Evolutionary conservation across 2,113 vertebrate genomes (phyloP), one percentile per base, ranked within the genome.

Genomic region (Oostethus manadensis): DNA sequence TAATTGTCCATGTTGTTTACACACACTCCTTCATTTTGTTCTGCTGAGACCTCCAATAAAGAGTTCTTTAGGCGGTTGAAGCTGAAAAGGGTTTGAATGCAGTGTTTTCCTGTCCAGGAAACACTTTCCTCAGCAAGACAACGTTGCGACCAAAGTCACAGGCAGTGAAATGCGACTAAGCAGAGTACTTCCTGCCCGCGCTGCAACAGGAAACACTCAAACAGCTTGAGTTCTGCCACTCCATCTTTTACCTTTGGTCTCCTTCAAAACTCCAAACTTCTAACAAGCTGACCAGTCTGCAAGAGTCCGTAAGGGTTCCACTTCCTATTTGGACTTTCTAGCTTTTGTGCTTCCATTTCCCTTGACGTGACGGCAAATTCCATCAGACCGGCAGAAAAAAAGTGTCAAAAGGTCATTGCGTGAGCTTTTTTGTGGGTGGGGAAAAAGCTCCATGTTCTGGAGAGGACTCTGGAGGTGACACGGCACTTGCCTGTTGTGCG

Each of bases 201-300:
- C 71, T 26, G 49, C 72, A 64, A 89, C 89, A 89, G 89, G 90
- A 91, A 91, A 87, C 83, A 66, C 80, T 86, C 72, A 42, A 77
- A 65, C 79, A 80, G 77, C 77, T 74, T 81, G 73, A 78, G 60
- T 66, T 76, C 77, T 57, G 64, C 56, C 68, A 80, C 78, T 51
- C 23, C 26, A 15, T 33, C 3, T 21, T 23, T 33, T 51, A 21
- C 53, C 53, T 55, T 55, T 8, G 16, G 26, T 14, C 38, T 42
- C 38, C 38, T 20, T 21, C 17, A 14, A 50, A 50, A 8, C 48
- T 21, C 48, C 18, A 21, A 21, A 33, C 29, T 5, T 33, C 29
- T 33, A 33, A 33, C 4, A 33, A 33, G 29, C 29, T 7, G 8
- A 8, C 29, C 1, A 33, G 29, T 33, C 29, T 7, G 7, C 29